A percentile compares a stretch with the other conserved stretches of the same genome.
These are phyloP conservation scores for Rousettus leschenaultii DNA, from an alignment of 2,113 vertebrate genomes.

Conservation along the genomic window DNA sequence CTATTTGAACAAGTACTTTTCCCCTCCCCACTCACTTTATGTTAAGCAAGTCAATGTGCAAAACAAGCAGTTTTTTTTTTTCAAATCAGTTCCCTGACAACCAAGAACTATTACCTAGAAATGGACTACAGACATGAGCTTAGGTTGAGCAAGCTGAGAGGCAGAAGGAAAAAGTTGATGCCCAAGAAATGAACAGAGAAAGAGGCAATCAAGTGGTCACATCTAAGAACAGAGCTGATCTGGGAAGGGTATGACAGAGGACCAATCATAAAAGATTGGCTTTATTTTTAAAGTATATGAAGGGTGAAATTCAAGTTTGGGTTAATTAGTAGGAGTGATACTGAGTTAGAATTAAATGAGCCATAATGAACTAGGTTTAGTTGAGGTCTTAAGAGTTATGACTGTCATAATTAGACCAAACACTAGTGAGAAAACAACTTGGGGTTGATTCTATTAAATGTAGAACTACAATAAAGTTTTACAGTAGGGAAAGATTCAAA, in stretches of 20 bases:
- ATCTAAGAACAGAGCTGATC: neutral
- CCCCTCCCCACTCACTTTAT: neutral
- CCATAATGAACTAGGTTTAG: neutral
- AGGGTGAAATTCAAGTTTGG: neutral
- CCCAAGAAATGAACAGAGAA: neutral
- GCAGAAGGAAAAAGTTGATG: neutral
- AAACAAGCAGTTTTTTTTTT: neutral
- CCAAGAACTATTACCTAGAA: neutral
- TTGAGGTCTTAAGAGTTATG: neutral
- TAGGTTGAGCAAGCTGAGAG: neutral
- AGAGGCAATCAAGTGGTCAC: neutral
- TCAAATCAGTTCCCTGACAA: neutral
- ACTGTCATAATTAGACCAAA: constrained; percentile 36
- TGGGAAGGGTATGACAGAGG: neutral
- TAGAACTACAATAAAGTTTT: neutral
- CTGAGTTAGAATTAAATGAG: constrained; percentile 23
- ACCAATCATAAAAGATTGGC: neutral
- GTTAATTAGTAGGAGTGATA: neutral
- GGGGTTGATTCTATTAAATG: neutral
- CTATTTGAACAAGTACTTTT: neutral
- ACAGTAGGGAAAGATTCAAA: neutral
- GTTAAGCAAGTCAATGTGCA: neutral
- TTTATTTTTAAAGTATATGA: constrained; percentile 15
- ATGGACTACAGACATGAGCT: neutral
- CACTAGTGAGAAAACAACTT: constrained; percentile 15